These are phyloP conservation scores for Eriocheir sinensis DNA, from an alignment of 1,140 invertebrate genomes.

Conservation along the genomic window DNA sequence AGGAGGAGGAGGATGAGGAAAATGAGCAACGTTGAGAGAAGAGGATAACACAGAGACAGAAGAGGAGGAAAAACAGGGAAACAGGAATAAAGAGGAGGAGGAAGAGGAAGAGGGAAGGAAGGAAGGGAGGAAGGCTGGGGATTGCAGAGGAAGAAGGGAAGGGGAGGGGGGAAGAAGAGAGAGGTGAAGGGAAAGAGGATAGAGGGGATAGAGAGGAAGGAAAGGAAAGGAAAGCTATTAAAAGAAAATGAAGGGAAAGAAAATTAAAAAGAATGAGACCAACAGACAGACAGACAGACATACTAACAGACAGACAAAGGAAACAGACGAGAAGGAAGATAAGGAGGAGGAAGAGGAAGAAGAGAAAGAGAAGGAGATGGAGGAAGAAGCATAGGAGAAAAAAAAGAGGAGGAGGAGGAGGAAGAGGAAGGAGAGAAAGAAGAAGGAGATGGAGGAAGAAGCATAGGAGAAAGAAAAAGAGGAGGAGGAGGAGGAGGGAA, in stretches of 20 bases:
- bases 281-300: too few species aligned
- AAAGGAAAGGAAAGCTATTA: too few species aligned
- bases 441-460: not conserved
- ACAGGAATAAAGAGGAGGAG: not conserved
- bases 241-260: too few species aligned
- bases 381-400: not conserved
- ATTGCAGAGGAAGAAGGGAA: not conserved
- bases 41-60: not conserved
- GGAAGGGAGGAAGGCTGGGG: not conserved
- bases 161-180: not conserved
- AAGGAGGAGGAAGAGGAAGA: not conserved
- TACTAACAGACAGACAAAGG: too few species aligned
- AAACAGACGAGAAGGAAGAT: not conserved
- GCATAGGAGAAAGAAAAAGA: not conserved
- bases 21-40: not conserved
- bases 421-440: not conserved
- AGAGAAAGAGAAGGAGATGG: not conserved
- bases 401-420: not conserved
- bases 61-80: not conserved
- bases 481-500: not conserved
- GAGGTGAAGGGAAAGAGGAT: not conserved
- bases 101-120: not conserved
- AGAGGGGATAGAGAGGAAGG: not conserved
- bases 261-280: too few species aligned
- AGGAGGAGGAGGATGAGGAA: not conserved